Evolutionary conservation across 2,113 vertebrate species (phyloP).

Genomic region (Malurus melanocephalus): DNA sequence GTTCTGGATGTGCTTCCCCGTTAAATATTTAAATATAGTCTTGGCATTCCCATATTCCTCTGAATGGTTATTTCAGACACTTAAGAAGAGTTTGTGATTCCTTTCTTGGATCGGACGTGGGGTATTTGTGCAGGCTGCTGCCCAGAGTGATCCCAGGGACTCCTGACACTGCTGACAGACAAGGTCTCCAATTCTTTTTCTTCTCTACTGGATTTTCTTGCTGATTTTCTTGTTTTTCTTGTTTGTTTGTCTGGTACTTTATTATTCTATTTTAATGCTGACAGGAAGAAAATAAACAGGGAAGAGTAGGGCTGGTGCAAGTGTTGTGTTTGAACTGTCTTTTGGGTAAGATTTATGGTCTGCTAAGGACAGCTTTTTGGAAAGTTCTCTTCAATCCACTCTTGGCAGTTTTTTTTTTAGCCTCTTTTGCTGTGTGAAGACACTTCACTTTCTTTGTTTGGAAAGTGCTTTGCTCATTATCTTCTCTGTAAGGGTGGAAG

Average conservation of each 20-base stretch:
- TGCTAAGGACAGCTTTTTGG: conserved; percentile 43
- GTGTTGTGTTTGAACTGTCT: conserved; percentile 31
- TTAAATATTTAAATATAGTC: not conserved
- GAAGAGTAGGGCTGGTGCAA: conserved; percentile 23
- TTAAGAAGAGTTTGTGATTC: not conserved
- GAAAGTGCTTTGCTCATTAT: conserved; percentile 26
- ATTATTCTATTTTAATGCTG: conserved; percentile 42
- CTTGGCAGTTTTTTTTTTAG: conserved; percentile 14
- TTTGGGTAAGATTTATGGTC: conserved; percentile 23
- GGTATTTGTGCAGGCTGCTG: not conserved
- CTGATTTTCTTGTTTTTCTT: conserved; percentile 2
- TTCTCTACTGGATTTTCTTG: not conserved
- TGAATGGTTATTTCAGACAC: not conserved
- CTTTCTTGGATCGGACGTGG: accelerated
- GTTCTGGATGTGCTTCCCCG: not conserved
- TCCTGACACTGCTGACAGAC: not conserved
- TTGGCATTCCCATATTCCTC: not conserved
- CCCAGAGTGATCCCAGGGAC: not conserved
- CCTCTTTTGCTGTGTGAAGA: conserved; percentile 2
- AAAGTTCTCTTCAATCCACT: conserved; percentile 10
- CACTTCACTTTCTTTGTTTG: conserved; percentile 22
- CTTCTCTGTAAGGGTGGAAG: not conserved
- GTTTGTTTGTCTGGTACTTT: conserved; percentile 4
- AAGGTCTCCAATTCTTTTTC: not conserved
- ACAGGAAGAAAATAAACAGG: conserved; percentile 55